phyloP scores from a whole-genome alignment of 2,113 vertebrate species.

The Melanerpes aurifrons region DNA sequence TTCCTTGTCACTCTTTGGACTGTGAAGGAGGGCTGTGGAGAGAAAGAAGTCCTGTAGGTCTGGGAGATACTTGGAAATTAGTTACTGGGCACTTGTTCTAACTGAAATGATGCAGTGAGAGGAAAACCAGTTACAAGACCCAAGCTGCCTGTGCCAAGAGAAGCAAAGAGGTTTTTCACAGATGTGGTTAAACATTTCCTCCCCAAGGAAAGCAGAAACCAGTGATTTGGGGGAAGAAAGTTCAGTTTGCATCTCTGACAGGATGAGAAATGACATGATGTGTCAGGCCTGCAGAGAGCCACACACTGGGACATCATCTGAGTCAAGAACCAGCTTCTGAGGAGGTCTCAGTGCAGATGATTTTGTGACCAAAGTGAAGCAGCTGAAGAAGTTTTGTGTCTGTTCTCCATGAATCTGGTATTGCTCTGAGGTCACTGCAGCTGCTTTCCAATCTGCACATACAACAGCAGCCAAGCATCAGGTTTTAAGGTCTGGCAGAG shows the following conservation, averaged over 20 bases:
- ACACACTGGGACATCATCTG: not conserved
- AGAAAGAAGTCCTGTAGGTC: not conserved
- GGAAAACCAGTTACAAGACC: not conserved
- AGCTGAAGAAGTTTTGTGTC: not conserved
- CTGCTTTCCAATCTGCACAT: not conserved
- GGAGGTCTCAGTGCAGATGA: not conserved
- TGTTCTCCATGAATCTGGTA: not conserved
- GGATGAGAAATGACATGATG: not conserved
- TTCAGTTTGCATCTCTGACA: constrained; percentile 23
- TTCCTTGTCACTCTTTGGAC: not conserved
- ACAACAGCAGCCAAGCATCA: not conserved
- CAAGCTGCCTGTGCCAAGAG: not conserved
- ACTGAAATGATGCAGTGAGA: not conserved
- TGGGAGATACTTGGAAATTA: not conserved
- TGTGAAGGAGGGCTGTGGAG: not conserved
- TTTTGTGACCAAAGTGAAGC: not conserved
- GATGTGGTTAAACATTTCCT: constrained; percentile 19
- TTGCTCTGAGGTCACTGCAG: not conserved
- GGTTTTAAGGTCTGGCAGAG: not conserved
- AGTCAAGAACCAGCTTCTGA: not conserved
- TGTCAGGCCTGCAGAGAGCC: not conserved
- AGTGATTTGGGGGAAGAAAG: not conserved
- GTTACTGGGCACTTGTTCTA: not conserved
- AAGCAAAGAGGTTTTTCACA: constrained; percentile 1
- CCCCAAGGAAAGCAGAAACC: not conserved